Evolutionary conservation across 1,140 invertebrate species (phyloP).

Genomic region (Melanaphis sacchari): DNA sequence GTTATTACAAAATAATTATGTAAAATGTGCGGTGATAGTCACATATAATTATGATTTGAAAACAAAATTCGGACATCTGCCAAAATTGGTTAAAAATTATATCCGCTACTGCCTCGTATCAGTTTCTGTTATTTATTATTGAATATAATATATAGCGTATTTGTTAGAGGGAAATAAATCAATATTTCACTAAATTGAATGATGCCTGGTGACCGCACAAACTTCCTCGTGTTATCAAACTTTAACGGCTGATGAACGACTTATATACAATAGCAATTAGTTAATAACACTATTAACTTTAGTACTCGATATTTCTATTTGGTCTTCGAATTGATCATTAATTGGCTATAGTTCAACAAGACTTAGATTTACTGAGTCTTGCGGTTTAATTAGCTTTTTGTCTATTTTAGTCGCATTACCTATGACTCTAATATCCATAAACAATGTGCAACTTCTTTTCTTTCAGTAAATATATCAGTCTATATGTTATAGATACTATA

Average conservation of each 20-base stretch:
- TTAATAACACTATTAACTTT: neutral
- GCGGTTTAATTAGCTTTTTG: neutral
- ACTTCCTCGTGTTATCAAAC: neutral
- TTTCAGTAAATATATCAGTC: neutral
- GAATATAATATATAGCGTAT: neutral
- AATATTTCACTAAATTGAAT: conserved; percentile 7
- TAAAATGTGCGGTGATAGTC: neutral
- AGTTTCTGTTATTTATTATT: neutral
- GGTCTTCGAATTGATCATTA: neutral
- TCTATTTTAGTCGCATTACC: neutral
- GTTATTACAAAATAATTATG: neutral
- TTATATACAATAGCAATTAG: neutral
- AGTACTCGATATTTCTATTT: neutral
- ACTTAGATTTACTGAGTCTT: neutral
- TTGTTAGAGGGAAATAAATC: neutral
- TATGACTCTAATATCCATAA: neutral
- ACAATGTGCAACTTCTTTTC: neutral
- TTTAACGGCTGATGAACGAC: neutral
- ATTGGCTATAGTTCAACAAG: neutral
- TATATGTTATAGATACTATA: neutral
- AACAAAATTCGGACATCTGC: neutral
- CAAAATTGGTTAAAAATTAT: neutral
- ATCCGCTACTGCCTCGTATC: neutral
- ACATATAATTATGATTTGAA: neutral
- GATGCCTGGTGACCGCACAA: neutral